Percentiles rank a stretch among this genome's conserved stretches.
phyloP scores from a whole-genome alignment of 2,888 invertebrate genomes.

The Oxystoma pomonae region DNA sequence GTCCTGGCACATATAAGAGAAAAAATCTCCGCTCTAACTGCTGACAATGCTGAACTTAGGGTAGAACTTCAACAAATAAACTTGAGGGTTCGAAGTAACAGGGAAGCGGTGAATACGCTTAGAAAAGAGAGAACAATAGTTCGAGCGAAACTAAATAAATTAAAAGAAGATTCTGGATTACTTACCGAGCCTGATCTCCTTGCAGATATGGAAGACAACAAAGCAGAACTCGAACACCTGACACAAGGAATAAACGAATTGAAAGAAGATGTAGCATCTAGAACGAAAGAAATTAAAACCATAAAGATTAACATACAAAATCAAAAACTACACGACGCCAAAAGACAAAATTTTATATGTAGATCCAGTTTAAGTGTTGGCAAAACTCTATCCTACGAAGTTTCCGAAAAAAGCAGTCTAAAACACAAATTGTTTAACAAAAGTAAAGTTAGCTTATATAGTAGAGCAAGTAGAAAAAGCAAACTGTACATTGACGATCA shows the following conservation, averaged over 20 bases:
- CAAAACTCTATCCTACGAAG: no score
- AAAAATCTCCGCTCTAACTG: constrained; percentile 46
- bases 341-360: no score
- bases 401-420: no score
- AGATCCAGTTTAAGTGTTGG: no score
- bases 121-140: constrained; percentile 45
- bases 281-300: constrained; percentile 3
- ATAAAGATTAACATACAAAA: constrained; percentile 5
- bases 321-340: no score
- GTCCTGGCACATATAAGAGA: constrained; percentile 52
- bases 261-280: constrained; percentile 1
- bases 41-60: constrained; percentile 36
- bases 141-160: constrained; percentile 43
- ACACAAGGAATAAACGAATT: background rate
- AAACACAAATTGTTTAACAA: no score
- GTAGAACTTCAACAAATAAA: constrained; percentile 13
- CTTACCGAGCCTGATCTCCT: constrained; percentile 49
- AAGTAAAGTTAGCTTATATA: no score
- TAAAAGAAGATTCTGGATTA: constrained; percentile 49
- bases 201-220: constrained; percentile 47
- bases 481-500: no score
- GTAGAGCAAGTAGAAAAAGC: no score
- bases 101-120: constrained; percentile 42
- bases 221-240: background rate
- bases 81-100: background rate